These are phyloP conservation scores for Halcyon chelicuti DNA, from an alignment of 2,797 vertebrate species.

Conservation along the genomic window DNA sequence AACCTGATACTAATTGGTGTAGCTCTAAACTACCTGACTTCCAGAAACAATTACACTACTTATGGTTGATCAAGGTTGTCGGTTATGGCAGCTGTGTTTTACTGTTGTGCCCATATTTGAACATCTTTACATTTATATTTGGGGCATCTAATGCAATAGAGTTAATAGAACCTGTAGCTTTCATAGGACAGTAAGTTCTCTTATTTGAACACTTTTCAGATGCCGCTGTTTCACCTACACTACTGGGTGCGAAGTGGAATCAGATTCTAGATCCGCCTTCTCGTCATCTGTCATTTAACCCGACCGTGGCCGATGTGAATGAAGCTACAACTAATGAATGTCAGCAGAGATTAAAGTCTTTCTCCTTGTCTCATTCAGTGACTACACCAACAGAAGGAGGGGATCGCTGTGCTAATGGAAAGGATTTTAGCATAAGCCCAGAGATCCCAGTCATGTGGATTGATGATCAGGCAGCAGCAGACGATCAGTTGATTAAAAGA, in stretches of 20 bases:
- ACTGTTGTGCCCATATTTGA: not conserved
- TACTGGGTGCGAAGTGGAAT: conserved; percentile 93
- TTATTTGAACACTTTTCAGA: conserved; percentile 77
- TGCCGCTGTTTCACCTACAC: conserved; percentile 89
- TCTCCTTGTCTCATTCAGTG: conserved; percentile 78
- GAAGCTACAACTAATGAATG: conserved; percentile 85
- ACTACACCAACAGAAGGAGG: conserved; percentile 64
- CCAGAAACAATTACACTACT: not conserved
- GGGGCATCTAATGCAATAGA: not conserved
- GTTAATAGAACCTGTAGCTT: not conserved
- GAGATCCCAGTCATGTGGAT: conserved; percentile 83
- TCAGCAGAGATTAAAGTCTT: conserved; percentile 86
- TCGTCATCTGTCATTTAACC: conserved; percentile 85
- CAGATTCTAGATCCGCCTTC: conserved; percentile 92
- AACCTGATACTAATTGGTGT: not conserved
- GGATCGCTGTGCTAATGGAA: conserved; percentile 78
- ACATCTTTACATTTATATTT: not conserved
- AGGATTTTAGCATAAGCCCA: conserved; percentile 77
- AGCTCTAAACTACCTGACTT: not conserved
- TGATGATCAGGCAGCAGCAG: conserved; percentile 86
- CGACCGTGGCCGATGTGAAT: conserved; percentile 81
- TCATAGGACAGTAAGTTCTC: not conserved
- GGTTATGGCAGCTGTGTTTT: not conserved
- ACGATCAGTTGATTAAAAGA: conserved; percentile 76
- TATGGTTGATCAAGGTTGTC: not conserved